Evolutionary conservation across 2,113 vertebrate genomes (phyloP), one percentile per base, ranked within the genome.

Genomic region (Piaya cayana): DNA sequence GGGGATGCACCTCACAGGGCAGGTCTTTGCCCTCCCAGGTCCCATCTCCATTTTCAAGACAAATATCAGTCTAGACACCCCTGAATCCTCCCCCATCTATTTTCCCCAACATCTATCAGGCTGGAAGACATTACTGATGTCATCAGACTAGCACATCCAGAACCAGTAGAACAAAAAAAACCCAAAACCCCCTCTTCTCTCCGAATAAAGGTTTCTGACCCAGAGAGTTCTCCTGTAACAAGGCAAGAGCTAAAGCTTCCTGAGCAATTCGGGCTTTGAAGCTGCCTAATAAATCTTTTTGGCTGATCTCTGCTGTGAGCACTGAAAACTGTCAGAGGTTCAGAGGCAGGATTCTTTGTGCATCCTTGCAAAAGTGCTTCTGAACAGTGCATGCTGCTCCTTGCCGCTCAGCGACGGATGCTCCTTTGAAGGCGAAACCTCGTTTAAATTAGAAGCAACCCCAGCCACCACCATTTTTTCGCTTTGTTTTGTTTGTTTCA

Each of bases 181-280:
- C 71, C 18, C 4, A 13, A 3, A 11, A 15, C 27, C 5, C 5
- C 4, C 9, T 18, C 12, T 69, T 45, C 32, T 70, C 62, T 78
- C 56, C 69, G 59, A 58, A 3, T 37, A 58, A 58, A 82, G 43
- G 43, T 52, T 78, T 69, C 78, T 94, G 84, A 84, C 64, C 86
- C 27, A 64, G 36, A 86, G 71, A 82, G 36, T 47, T 91, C 64
- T 87, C 67, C 43, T 13, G 9, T 42, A 59, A 75, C 52, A 81
- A 90, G 39, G 60, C 34, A 78, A 27, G 12, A 88, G 71, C 55
- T 82, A 82, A 82, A 93, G 37, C 86, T 90, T 81, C 72, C 76
- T 75, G 90, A 86, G 82, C 65, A 77, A 80, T 53, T 18, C 26
- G 1, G n/a, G 70, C 55, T 96, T 72, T 95, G 92, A 89, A 93